A percentile compares a stretch with the other conserved stretches of the same genome.
Evolutionary conservation across 2,888 invertebrate genomes (phyloP).

Genomic region (Bellardia pandia): DNA sequence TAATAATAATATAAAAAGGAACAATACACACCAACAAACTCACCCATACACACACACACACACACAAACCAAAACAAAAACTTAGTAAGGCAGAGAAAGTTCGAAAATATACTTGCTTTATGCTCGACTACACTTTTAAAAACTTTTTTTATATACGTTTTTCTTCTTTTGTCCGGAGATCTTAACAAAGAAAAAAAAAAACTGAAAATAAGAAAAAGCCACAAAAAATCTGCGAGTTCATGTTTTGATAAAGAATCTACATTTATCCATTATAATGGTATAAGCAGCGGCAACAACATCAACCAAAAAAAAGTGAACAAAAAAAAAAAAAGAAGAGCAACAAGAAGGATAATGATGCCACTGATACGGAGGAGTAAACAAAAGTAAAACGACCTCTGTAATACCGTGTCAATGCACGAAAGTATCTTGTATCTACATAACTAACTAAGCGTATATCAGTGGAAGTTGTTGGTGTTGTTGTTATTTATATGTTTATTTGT

Average conservation of each 20-base stretch:
- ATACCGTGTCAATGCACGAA: conserved; percentile 79
- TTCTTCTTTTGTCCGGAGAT: conserved; percentile 33
- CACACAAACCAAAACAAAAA: not conserved
- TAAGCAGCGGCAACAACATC: conserved; percentile 64
- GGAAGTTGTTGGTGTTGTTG: not conserved
- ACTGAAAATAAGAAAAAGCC: conserved; percentile 47
- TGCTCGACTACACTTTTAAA: conserved; percentile 78
- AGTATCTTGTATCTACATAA: conserved; percentile 80
- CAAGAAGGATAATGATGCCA: conserved; percentile 80
- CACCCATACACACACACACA: conserved; percentile 8
- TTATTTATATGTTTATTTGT: not conserved
- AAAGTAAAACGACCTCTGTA: conserved; percentile 76
- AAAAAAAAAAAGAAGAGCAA: conserved; percentile 55
- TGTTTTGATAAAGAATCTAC: conserved; percentile 71
- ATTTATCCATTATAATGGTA: conserved; percentile 70
- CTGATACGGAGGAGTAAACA: conserved; percentile 74
- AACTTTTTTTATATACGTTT: conserved; percentile 39
- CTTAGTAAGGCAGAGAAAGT: conserved; percentile 57
- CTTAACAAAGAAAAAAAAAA: conserved; percentile 50
- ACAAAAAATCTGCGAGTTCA: conserved; percentile 70
- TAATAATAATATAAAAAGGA: conserved; percentile 57
- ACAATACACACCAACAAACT: conserved; percentile 31
- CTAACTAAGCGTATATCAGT: conserved; percentile 80
- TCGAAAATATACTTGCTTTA: conserved; percentile 76
- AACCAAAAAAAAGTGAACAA: not conserved